A percentile compares a stretch with the other conserved stretches of the same genome.
These are phyloP conservation scores for Lymantria dispar DNA, from an alignment of 2,888 invertebrate species.

Conservation along the genomic window DNA sequence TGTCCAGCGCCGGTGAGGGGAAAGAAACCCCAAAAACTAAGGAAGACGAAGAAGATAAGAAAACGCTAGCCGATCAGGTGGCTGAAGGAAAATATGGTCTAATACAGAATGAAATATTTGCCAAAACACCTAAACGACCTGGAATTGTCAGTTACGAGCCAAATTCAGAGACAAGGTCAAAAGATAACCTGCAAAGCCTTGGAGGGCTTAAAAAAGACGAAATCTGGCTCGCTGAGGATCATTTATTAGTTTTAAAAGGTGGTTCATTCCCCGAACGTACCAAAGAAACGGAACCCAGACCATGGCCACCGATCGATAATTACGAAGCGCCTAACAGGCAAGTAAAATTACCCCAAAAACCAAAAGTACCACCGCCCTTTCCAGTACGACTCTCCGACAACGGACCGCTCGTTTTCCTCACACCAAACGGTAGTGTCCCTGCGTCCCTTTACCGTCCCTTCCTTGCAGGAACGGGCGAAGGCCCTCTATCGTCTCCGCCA, in stretches of 20 bases:
- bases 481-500: conserved; percentile 78
- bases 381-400: conserved; percentile 93
- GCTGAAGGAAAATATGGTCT: conserved; percentile 95
- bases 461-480: conserved; percentile 83
- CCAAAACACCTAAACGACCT: conserved; percentile 86
- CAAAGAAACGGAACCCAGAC: conserved; percentile 67
- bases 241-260: conserved; percentile 91
- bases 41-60: conserved; percentile 87
- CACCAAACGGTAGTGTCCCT: conserved; percentile 89
- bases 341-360: conserved; percentile 91
- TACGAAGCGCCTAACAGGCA: conserved; percentile 92
- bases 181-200: conserved; percentile 89
- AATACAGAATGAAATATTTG: conserved; percentile 92
- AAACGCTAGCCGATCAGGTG: conserved; percentile 94
- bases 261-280: conserved; percentile 85
- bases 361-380: conserved; percentile 95
- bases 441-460: conserved; percentile 86
- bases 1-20: conserved; percentile 87
- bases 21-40: conserved; percentile 76
- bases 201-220: conserved; percentile 93
- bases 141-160: conserved; percentile 91
- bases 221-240: conserved; percentile 95
- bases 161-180: conserved; percentile 89
- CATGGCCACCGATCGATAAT: conserved; percentile 92
- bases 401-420: conserved; percentile 93